Evolutionary conservation across 2,113 vertebrate genomes (phyloP).

Genomic region (Anser cygnoides): DNA sequence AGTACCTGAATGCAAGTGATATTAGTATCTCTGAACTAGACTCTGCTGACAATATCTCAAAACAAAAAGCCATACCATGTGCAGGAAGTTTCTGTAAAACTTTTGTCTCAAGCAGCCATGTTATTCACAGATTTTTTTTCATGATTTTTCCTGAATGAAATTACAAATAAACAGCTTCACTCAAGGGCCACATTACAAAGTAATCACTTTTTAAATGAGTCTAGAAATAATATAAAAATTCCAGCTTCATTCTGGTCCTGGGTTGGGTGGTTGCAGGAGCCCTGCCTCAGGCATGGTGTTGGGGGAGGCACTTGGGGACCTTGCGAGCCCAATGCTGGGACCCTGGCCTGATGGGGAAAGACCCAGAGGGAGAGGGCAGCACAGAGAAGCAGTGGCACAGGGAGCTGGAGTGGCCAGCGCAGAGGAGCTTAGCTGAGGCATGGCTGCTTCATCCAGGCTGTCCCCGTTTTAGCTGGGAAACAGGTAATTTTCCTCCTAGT

Average conservation of each 20-base stretch:
- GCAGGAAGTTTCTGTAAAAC: not conserved
- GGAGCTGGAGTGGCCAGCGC: no score
- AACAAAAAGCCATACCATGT: not conserved
- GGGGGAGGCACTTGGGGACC: no score
- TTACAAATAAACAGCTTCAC: not conserved
- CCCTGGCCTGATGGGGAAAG: no score
- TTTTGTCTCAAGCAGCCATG: not conserved
- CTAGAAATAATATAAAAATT: not conserved
- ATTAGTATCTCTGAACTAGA: not conserved
- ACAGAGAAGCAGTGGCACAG: no score
- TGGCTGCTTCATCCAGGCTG: no score
- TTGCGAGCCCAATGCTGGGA: no score
- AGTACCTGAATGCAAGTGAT: not conserved
- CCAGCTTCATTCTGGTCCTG: not conserved
- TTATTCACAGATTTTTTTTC: not conserved
- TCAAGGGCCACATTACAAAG: not conserved
- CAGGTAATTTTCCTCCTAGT: no score
- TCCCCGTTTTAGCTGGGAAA: no score
- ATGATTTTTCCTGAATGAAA: not conserved
- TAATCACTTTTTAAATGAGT: not conserved
- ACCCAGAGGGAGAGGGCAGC: no score
- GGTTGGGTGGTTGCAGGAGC: no score
- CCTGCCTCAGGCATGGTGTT: no score
- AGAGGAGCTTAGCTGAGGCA: no score
- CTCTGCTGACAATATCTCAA: not conserved